A percentile compares a stretch with the other conserved stretches of the same genome.
These are phyloP conservation scores for Ganaspis brasiliensis DNA, from an alignment of 2,888 invertebrate species.

Conservation along the genomic window DNA sequence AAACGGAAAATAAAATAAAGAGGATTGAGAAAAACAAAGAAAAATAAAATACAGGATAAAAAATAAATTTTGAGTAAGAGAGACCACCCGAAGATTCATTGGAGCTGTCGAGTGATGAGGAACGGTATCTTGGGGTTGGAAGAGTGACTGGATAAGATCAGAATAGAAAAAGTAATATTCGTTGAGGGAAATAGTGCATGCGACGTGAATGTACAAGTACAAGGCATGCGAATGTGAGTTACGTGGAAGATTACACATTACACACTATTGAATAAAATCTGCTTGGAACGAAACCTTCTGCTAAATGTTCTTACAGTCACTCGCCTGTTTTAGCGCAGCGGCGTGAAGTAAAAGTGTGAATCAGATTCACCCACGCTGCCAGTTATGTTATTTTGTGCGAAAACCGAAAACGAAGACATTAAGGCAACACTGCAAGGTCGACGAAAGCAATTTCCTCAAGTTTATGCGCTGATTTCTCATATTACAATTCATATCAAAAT, in stretches of 20 bases:
- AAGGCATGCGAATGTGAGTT: neutral
- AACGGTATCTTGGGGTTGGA: no score
- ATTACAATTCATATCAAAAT: neutral
- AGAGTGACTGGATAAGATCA: slow-evolving; percentile 26
- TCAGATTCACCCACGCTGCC: slow-evolving; percentile 40
- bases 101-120: no score
- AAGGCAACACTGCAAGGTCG: slow-evolving; percentile 23
- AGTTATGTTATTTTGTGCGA: slow-evolving; percentile 42
- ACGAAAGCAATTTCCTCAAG: slow-evolving; percentile 9
- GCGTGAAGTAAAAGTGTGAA: slow-evolving; percentile 50
- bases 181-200: slow-evolving; percentile 54
- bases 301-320: slow-evolving; percentile 44
- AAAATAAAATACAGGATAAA: no score
- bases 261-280: slow-evolving; percentile 56
- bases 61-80: no score
- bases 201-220: neutral
- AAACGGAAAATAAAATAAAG: no score
- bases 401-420: slow-evolving; percentile 39
- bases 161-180: slow-evolving; percentile 50
- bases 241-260: slow-evolving; percentile 3
- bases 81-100: no score
- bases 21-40: no score
- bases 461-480: neutral
- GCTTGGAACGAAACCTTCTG: slow-evolving; percentile 51
- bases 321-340: slow-evolving; percentile 54